phyloP scores from a whole-genome alignment of 2,113 vertebrate species.

The Stictonetta naevosa region DNA sequence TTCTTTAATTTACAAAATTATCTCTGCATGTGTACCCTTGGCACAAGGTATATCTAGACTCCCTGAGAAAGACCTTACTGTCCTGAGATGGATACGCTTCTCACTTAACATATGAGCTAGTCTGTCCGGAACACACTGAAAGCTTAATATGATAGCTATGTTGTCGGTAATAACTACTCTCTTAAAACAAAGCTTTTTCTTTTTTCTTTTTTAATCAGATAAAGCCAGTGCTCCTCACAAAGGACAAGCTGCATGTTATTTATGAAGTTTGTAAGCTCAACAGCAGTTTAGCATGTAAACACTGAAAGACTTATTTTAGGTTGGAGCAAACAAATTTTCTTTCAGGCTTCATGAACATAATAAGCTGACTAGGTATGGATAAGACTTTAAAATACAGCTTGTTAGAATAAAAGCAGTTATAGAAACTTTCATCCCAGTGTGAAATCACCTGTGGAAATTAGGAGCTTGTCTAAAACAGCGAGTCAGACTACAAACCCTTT shows the following conservation, averaged over 20 bases:
- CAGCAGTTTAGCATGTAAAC: conserved; percentile 22
- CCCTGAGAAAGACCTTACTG: not conserved
- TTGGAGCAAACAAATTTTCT: not conserved
- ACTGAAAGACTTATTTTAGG: conserved; percentile 22
- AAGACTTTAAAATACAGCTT: conserved; percentile 18
- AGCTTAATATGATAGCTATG: not conserved
- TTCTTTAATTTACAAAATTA: not conserved
- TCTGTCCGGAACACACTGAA: not conserved
- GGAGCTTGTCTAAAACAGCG: not conserved
- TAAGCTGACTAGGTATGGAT: conserved; percentile 40
- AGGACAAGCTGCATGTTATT: not conserved
- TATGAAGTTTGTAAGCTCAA: conserved; percentile 35
- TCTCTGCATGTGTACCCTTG: not conserved
- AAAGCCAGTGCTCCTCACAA: not conserved
- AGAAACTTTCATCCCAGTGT: not conserved
- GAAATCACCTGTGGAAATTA: not conserved
- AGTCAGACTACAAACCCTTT: not conserved
- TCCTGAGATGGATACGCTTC: not conserved
- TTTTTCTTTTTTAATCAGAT: not conserved
- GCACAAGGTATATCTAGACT: not conserved
- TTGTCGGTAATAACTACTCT: not conserved
- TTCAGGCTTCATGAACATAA: conserved; percentile 1
- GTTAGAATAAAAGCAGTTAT: conserved; percentile 21
- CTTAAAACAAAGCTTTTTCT: conserved; percentile 6
- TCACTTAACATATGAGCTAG: not conserved